Percentiles rank a stretch among this genome's conserved stretches.
Evolutionary conservation across 2,797 vertebrate genomes (phyloP).

Genomic region (Hippoglossus hippoglossus): DNA sequence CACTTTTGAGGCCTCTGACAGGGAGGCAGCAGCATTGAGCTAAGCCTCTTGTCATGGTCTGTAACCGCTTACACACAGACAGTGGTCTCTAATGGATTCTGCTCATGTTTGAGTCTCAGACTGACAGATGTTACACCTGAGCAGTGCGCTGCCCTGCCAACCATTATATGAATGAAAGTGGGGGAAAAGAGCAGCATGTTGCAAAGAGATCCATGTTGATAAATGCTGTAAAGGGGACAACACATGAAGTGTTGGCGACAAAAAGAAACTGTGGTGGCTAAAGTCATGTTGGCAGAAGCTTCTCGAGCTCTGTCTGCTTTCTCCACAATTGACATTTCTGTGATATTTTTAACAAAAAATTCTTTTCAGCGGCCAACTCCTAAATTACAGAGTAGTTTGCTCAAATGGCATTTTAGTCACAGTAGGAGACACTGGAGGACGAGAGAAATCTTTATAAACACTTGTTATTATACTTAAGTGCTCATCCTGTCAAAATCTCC

Average conservation of each 20-base stretch:
- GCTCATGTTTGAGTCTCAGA: conserved; percentile 45
- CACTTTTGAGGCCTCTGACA: conserved; percentile 62
- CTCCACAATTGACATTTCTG: conserved; percentile 9
- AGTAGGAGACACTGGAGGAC: conserved; percentile 21
- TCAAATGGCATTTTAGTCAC: conserved; percentile 38
- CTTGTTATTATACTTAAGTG: conserved; percentile 49
- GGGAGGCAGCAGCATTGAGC: conserved; percentile 56
- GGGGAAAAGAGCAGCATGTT: conserved; percentile 9
- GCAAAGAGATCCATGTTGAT: conserved; percentile 4
- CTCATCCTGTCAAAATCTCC: conserved; percentile 25
- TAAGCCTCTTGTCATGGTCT: conserved; percentile 71
- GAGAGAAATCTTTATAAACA: conserved; percentile 44
- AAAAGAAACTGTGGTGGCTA: background rate
- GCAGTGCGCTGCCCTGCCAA: conserved; percentile 11
- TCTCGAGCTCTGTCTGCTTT: background rate
- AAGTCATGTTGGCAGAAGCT: conserved; percentile 30
- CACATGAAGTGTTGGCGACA: background rate
- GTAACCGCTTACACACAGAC: conserved; percentile 66
- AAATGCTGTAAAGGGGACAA: background rate
- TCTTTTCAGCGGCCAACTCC: conserved; percentile 26
- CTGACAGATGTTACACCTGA: conserved; percentile 45
- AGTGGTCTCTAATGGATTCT: conserved; percentile 57
- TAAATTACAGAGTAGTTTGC: conserved; percentile 42
- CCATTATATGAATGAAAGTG: conserved; percentile 14
- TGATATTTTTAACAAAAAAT: background rate